A percentile compares a stretch with the other conserved stretches of the same genome.
phyloP scores from a whole-genome alignment of 2,797 vertebrate genomes.

The Neosilurus mollespiculum region DNA sequence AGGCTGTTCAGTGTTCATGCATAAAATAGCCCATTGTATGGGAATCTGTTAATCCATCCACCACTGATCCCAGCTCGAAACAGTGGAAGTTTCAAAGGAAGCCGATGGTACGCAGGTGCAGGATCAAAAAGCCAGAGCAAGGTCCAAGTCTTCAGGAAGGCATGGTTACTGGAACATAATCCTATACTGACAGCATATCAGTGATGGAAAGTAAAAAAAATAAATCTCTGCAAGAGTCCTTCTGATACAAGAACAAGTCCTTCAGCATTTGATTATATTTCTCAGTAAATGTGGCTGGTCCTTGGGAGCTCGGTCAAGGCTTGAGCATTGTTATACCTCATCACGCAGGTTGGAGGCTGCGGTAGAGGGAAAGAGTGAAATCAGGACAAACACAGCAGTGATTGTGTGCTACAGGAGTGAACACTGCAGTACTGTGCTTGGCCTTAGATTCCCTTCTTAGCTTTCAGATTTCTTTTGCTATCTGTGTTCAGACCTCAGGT shows the following conservation, averaged over 20 bases:
- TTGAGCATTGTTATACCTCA: background rate
- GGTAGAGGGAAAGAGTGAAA: background rate
- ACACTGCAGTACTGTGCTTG: too few species aligned
- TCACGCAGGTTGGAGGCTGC: background rate
- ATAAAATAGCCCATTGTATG: constrained; percentile 1
- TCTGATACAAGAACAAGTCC: background rate
- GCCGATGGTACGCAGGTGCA: constrained; percentile 12
- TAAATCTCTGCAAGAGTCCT: constrained; percentile 15
- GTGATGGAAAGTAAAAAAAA: background rate
- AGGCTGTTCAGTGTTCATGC: background rate
- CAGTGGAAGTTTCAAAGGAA: background rate
- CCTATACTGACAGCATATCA: constrained; percentile 6
- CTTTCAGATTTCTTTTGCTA: constrained; percentile 1
- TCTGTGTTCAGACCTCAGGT: background rate
- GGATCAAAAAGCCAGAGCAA: constrained; percentile 8
- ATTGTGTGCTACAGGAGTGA: background rate
- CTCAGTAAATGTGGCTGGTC: background rate
- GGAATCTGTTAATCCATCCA: background rate
- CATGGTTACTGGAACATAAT: background rate
- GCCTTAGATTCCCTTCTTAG: background rate
- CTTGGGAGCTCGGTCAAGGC: background rate
- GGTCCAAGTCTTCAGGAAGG: background rate
- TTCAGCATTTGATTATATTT: background rate
- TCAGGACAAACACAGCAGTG: background rate
- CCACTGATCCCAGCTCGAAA: constrained; percentile 3